Percentiles rank a stretch among this genome's conserved stretches.
Evolutionary conservation across 2,888 invertebrate genomes (phyloP).

Genomic region (Thera britannica): DNA sequence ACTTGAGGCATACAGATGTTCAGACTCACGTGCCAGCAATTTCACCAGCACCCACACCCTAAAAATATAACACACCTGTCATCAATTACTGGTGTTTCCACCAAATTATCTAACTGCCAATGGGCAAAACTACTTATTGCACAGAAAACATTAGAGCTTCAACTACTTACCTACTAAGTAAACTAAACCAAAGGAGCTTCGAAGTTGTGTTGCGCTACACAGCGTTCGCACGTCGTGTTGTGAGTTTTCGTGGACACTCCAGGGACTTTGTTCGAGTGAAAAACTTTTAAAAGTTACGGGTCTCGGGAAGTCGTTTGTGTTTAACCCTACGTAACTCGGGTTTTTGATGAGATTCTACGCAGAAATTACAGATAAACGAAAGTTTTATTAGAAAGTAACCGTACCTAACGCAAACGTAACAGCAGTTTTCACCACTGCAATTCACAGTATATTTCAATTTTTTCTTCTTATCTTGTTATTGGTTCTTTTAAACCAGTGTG

Average conservation of each 20-base stretch:
- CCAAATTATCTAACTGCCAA: too few species aligned
- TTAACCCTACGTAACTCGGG: conserved; percentile 33
- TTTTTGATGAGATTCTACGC: conserved; percentile 29
- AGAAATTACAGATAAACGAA: neutral
- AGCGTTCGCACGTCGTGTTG: conserved; percentile 33
- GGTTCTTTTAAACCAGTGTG: too few species aligned
- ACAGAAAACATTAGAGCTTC: neutral
- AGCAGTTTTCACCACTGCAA: neutral
- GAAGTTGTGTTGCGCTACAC: conserved; percentile 2
- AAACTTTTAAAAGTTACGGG: conserved; percentile 40
- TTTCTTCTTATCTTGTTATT: too few species aligned
- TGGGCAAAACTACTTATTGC: too few species aligned
- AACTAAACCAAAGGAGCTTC: neutral
- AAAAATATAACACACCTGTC: too few species aligned
- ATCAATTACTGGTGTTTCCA: too few species aligned
- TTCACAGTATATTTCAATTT: too few species aligned
- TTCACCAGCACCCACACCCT: too few species aligned
- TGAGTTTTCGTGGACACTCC: conserved; percentile 34
- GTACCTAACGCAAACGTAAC: neutral
- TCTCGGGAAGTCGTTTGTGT: conserved; percentile 38
- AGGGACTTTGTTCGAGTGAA: conserved; percentile 39
- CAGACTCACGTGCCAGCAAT: too few species aligned
- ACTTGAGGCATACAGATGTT: too few species aligned
- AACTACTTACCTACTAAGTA: neutral
- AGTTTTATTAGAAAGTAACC: neutral